These are phyloP conservation scores for Pedicia rivosa DNA, from an alignment of 2,888 invertebrate genomes.

Conservation along the genomic window DNA sequence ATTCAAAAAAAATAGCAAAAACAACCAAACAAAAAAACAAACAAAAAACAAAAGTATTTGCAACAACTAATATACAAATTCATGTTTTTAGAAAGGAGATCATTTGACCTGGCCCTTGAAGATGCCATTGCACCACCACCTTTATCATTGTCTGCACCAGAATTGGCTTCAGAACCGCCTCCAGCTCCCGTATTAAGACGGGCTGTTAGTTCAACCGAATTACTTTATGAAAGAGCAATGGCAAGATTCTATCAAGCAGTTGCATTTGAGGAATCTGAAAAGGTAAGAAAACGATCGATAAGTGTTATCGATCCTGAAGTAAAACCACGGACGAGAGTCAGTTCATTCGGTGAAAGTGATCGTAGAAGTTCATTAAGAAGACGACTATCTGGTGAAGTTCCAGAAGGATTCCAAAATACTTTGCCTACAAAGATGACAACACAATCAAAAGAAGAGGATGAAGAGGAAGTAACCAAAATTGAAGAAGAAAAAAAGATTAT, in stretches of 20 bases:
- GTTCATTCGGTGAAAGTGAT: constrained; percentile 35
- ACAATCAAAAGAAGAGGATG: constrained; percentile 9
- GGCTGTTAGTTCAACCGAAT: constrained; percentile 67
- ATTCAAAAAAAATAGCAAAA: too few species aligned
- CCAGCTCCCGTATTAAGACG: constrained; percentile 42
- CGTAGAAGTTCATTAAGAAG: constrained; percentile 32
- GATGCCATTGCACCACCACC: constrained; percentile 60
- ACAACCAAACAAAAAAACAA: too few species aligned
- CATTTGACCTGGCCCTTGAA: constrained; percentile 45
- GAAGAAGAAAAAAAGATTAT: constrained; percentile 23
- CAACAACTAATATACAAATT: too few species aligned
- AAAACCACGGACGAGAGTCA: constrained; percentile 33
- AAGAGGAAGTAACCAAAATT: constrained; percentile 11
- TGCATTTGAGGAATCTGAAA: constrained; percentile 53
- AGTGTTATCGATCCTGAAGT: constrained; percentile 9
- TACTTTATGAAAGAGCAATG: constrained; percentile 69
- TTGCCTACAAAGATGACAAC: constrained; percentile 17
- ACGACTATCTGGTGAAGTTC: constrained; percentile 33
- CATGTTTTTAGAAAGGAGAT: too few species aligned
- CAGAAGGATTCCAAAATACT: too few species aligned
- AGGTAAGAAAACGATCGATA: constrained; percentile 19
- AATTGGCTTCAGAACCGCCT: constrained; percentile 47
- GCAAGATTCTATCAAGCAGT: constrained; percentile 65
- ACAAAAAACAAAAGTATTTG: too few species aligned
- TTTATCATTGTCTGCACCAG: constrained; percentile 67